Evolutionary conservation across 64 coral and sea anemone genomes (phyloP), one percentile per base, ranked within the genome.

Genomic region (Pocillopora damicornis): DNA sequence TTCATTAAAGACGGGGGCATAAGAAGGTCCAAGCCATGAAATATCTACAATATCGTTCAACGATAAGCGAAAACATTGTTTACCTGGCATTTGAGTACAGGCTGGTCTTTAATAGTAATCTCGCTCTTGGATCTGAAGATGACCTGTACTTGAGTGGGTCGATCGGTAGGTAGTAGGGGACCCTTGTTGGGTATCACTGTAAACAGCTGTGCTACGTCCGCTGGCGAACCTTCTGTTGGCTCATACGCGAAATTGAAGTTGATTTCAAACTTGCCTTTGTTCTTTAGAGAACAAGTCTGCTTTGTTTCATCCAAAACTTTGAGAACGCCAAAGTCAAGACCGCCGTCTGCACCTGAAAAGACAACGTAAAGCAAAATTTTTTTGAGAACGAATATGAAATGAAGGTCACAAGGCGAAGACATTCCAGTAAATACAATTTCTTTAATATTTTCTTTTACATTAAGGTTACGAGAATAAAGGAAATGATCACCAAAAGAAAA

Each of bases 111-210:
- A 72, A 98, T 91, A 3, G 91, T 91, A 15, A 98, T 69, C 62
- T 98, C 95, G 26, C 77, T 91, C 95, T 98, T 98, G 17, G 95
- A 94, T 60, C 95, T 72, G 88, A 98, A 98, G 57, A 98, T 98
- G 18, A 98, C 95, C 30, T 98, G 95, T 35, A 98, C 95, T 45
- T 94, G 95, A 17, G 95, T 98, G 4, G 95, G 95, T 25, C 95
- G 73, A 75, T 98, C 95, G 20, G 95, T 98, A 22, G 95, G 89
- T 22, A 98, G 78, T 0, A 98, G 86, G 4, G 95, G 90, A 57
- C 95, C 95, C 38, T 83, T 77, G 79, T 91, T 94, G 1, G 95
- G 95, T 26, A 98, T 68, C 17, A 98, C 90, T 67, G 95, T 98
- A 42, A 98, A 98, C 58, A 98, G 60, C 20, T 94, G 88, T 15